Evolutionary conservation across 2,797 vertebrate species (phyloP).

Genomic region (Platyrinchus mystaceus): DNA sequence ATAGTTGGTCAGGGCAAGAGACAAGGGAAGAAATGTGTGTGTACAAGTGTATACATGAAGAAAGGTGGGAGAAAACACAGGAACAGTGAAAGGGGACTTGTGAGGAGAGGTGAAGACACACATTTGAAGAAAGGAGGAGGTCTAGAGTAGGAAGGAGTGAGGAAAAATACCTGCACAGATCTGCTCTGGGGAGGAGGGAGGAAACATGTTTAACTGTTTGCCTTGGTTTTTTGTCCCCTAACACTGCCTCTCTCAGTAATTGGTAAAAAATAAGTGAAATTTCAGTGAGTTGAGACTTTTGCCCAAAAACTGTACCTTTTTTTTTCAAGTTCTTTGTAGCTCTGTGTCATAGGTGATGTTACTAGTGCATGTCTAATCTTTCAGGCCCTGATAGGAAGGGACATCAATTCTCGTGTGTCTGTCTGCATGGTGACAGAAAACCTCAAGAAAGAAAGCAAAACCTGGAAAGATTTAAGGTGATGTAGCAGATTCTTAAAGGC

Average conservation of each 20-base stretch:
- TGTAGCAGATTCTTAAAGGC: not conserved
- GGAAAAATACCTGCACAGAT: not conserved
- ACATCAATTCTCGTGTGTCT: conserved; percentile 95
- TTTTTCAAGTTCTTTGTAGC: not conserved
- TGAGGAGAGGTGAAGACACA: not conserved
- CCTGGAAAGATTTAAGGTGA: conserved; percentile 96
- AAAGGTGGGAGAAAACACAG: not conserved
- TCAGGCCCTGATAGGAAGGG: conserved; percentile 91
- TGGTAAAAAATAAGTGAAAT: not conserved
- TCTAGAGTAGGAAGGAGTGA: not conserved
- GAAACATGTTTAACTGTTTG: not conserved
- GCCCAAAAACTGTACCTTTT: not conserved
- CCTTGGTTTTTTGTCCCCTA: not conserved
- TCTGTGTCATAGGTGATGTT: not conserved
- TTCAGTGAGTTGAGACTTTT: not conserved
- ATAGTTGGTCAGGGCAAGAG: not conserved
- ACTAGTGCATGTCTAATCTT: not conserved
- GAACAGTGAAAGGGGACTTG: not conserved
- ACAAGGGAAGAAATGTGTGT: rapidly evolving
- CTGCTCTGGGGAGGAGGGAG: not conserved
- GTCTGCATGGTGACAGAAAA: conserved; percentile 96
- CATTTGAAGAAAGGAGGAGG: not conserved
- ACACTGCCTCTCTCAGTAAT: not conserved
- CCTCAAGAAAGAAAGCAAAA: conserved; percentile 95
- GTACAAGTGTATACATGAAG: not conserved